Evolutionary conservation across 30 jellyfish, hydroid and myxozoan species (phyloP), one percentile per base, ranked within the genome.

Genomic region (Rhopilema esculentum): DNA sequence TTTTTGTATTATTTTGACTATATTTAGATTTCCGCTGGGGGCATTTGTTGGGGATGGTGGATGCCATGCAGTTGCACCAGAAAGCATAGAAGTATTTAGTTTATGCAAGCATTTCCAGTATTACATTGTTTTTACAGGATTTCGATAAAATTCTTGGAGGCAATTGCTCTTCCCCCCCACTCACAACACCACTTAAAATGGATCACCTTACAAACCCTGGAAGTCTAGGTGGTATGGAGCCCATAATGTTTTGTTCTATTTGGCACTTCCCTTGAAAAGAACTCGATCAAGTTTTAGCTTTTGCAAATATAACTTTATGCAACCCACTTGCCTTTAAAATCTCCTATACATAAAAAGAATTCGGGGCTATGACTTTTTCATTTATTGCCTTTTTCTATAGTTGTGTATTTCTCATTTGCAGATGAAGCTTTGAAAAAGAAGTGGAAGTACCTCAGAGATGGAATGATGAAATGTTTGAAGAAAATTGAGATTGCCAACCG

Each of bases 361-460:
- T n/a, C n/a, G n/a, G n/a, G n/a, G n/a, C n/a, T n/a, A n/a, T n/a
- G n/a, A n/a, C n/a, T n/a, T n/a, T n/a, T n/a, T n/a, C n/a, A n/a
- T n/a, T n/a, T n/a, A n/a, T n/a, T n/a, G n/a, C n/a, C n/a, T n/a
- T 77, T 8, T 12, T 23, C 52, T n/a, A 4, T 7, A 48, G 52
- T 52, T 62, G 25, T 40, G 9, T 48, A 49, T 20, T 80, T 80
- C n/a, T 80, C 19, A 28, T 80, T 80, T 62, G 6, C 83, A 80
- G 90, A 8, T 0, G 90, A 80, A 20, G 31, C 0, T 49, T 49
- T 80, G 83, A 80, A 66, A 49, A 40, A 40, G 57, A 40, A 49
- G 20, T 82, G 87, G 77, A 82, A 82, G 48, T 26, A 82, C 48
- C 19, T 82, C 22, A 21, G 87, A 29, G 91, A 82, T 68, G 91